Conservation (phyloP, 2,797 vertebrate genomes). For the Hybognathus amarus region DNA sequence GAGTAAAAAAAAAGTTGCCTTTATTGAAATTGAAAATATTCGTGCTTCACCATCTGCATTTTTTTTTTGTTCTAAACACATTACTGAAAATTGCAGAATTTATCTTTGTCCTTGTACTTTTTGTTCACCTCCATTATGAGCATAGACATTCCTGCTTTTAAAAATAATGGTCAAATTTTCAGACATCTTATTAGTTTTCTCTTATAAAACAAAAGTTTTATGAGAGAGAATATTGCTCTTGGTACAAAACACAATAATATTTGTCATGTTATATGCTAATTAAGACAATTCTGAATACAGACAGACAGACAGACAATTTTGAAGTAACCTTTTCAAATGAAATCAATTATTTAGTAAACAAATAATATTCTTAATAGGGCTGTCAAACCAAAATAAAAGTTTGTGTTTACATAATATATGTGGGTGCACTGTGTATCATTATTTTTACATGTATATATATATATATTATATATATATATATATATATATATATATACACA, state of each 20-base stretch:
- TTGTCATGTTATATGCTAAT: neutral
- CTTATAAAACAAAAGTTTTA: neutral
- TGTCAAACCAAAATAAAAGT: too few relatives aligned
- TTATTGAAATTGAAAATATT: slow-evolving; percentile 8
- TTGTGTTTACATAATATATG: too few relatives aligned
- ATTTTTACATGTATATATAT: too few relatives aligned
- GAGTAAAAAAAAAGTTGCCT: neutral
- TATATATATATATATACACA: too few relatives aligned
- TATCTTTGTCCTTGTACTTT: slow-evolving; percentile 15
- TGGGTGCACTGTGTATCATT: too few relatives aligned
- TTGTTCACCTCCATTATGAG: neutral
- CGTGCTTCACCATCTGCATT: neutral
- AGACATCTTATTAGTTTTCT: neutral
- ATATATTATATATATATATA: too few relatives aligned
- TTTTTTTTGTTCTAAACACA: neutral
- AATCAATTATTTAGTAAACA: slow-evolving; percentile 3
- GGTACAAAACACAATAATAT: neutral
- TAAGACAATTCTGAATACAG: neutral
- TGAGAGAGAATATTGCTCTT: neutral
- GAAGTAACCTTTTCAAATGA: neutral
- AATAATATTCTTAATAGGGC: neutral
- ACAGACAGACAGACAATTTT: neutral
- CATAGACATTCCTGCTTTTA: neutral
- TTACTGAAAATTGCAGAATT: slow-evolving; percentile 2
- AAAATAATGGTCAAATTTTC: neutral